Percentiles rank a stretch among this genome's conserved stretches.
phyloP scores from a whole-genome alignment of 1,140 invertebrate species.

The Brachionus rubens region DNA sequence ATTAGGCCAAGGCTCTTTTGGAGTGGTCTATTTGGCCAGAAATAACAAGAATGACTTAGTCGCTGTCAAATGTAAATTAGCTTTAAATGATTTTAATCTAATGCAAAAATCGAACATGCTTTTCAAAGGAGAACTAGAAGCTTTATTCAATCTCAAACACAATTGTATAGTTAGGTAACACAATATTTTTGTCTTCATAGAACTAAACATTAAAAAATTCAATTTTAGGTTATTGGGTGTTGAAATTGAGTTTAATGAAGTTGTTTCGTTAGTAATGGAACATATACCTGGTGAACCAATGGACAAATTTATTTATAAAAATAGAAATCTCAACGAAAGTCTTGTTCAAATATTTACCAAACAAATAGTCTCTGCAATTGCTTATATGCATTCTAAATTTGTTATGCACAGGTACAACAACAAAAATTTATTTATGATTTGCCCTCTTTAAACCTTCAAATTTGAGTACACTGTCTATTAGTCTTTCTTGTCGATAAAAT shows the following conservation, averaged over 20 bases:
- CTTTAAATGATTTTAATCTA: slow-evolving; percentile 19
- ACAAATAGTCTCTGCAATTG: slow-evolving; percentile 36
- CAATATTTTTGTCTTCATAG: neutral
- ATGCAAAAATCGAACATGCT: slow-evolving; percentile 46
- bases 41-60: slow-evolving; percentile 43
- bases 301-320: slow-evolving; percentile 33
- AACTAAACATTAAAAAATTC: neutral
- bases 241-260: slow-evolving; percentile 31
- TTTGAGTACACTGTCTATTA: too few relatives aligned
- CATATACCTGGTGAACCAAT: slow-evolving; percentile 40
- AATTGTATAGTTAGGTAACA: slow-evolving; percentile 25
- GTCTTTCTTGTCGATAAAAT: too few relatives aligned
- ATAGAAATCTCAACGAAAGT: neutral
- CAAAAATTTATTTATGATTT: too few relatives aligned
- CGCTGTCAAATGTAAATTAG: slow-evolving; percentile 39
- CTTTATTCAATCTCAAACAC: slow-evolving; percentile 35
- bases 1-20: slow-evolving; percentile 42
- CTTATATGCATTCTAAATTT: slow-evolving; percentile 44
- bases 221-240: slow-evolving; percentile 25
- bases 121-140: slow-evolving; percentile 42
- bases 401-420: slow-evolving; percentile 43
- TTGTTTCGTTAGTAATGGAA: slow-evolving; percentile 28
- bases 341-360: slow-evolving; percentile 18
- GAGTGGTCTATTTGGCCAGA: slow-evolving; percentile 44
- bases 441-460: too few relatives aligned